A percentile compares a stretch with the other conserved stretches of the same genome.
phyloP scores from a whole-genome alignment of 92 coral and sea anemone genomes.

The Pocillopora meandrina region DNA sequence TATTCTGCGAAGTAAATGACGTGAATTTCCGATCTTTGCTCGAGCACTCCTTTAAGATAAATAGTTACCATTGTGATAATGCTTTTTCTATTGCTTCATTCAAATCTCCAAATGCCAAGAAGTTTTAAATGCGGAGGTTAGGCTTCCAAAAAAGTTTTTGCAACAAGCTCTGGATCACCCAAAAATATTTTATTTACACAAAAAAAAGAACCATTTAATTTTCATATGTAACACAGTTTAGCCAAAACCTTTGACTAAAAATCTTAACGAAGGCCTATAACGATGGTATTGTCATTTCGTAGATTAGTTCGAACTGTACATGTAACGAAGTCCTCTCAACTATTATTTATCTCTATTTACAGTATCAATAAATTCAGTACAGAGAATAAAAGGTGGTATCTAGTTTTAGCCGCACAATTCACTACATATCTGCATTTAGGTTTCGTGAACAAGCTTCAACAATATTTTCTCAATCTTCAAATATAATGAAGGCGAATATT shows the following conservation, averaged over 20 bases:
- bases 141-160: not conserved
- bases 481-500: constrained; percentile 6
- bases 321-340: not conserved
- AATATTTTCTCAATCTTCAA: not conserved
- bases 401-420: not conserved
- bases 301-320: not conserved
- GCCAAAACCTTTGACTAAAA: not conserved
- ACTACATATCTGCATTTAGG: not conserved
- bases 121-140: too few relatives aligned
- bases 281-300: not conserved
- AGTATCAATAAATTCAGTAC: not conserved
- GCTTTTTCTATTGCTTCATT: too few relatives aligned
- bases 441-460: not conserved
- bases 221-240: not conserved
- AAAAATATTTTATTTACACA: constrained; percentile 24
- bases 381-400: not conserved
- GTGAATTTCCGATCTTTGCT: too few relatives aligned
- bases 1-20: too few relatives aligned
- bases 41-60: too few relatives aligned
- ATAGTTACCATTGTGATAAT: not conserved
- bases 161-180: not conserved
- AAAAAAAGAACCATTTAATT: not conserved
- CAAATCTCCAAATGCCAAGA: too few relatives aligned
- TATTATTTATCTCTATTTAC: not conserved
- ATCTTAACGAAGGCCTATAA: not conserved